These are phyloP conservation scores for Micrasema longulum DNA, from an alignment of 1,140 invertebrate genomes.

Conservation along the genomic window DNA sequence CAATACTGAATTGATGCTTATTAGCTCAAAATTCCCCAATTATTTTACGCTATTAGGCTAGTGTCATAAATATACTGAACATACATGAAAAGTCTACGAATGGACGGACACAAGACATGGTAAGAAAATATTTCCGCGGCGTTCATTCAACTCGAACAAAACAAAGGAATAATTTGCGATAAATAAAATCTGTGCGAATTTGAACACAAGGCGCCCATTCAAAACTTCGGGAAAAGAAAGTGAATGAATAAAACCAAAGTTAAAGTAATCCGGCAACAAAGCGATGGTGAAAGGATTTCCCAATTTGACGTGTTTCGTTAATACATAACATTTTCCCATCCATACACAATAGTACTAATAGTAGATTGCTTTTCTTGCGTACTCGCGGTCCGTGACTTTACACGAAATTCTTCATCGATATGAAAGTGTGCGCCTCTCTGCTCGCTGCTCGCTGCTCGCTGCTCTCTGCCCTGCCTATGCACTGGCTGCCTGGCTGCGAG, in stretches of 20 bases:
- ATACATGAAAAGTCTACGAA: too few relatives aligned
- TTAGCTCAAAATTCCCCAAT: too few relatives aligned
- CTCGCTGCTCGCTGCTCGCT: not conserved
- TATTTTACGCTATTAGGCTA: too few relatives aligned
- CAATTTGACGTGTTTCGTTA: slow-evolving; percentile 39
- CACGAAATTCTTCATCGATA: slow-evolving; percentile 35
- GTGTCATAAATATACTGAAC: too few relatives aligned
- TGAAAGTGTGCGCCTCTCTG: slow-evolving; percentile 22
- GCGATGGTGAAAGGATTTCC: slow-evolving; percentile 40
- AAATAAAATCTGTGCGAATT: slow-evolving; percentile 29
- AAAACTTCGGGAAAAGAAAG: slow-evolving; percentile 32
- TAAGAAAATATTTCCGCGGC: not conserved
- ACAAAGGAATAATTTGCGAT: slow-evolving; percentile 3
- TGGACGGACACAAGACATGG: too few relatives aligned
- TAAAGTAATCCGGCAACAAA: slow-evolving; percentile 31
- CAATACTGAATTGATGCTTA: too few relatives aligned
- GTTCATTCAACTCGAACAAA: slow-evolving; percentile 19
- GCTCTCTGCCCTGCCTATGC: too few relatives aligned
- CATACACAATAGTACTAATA: slow-evolving; percentile 9
- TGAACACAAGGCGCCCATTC: slow-evolving; percentile 7
- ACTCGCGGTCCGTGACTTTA: slow-evolving; percentile 24
- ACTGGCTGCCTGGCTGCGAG: too few relatives aligned
- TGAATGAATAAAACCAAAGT: slow-evolving; percentile 23
- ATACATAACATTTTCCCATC: slow-evolving; percentile 37
- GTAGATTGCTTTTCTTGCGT: slow-evolving; percentile 28